Percentiles rank a stretch among this genome's conserved stretches.
phyloP scores from a whole-genome alignment of 2,113 vertebrate species.

The Chloropsis hardwickii region DNA sequence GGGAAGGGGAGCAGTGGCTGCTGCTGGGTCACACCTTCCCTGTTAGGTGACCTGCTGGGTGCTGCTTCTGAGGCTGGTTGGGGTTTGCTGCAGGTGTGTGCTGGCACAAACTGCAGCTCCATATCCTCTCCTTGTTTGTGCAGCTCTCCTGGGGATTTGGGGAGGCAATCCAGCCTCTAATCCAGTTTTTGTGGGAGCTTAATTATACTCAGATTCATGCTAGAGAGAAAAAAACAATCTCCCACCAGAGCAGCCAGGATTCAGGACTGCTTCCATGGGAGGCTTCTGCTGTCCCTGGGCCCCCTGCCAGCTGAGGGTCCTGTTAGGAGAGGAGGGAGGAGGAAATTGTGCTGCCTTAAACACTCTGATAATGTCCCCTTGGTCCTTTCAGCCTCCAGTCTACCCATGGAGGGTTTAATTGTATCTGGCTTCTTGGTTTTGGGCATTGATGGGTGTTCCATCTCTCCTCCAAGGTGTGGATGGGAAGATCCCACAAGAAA shows the following conservation, averaged over 20 bases:
- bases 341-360: not conserved
- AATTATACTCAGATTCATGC: not conserved
- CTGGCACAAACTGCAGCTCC: not conserved
- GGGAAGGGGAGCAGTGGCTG: rapidly evolving
- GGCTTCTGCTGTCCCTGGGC: not conserved
- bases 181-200: not conserved
- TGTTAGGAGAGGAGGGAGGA: not conserved
- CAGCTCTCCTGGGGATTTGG: not conserved
- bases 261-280: not conserved
- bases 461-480: not conserved
- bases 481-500: not conserved
- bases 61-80: not conserved
- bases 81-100: not conserved
- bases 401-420: not conserved
- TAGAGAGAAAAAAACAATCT: not conserved
- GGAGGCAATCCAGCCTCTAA: not conserved
- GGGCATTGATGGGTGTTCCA: not conserved
- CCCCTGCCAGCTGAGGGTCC: not conserved
- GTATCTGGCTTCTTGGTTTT: rapidly evolving
- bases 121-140: not conserved
- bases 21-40: rapidly evolving
- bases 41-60: not conserved
- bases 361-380: not conserved
- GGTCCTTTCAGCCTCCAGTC: not conserved
- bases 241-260: rapidly evolving